Base-by-base conservation (phyloP, 1,140 invertebrate species). In the Penaeus indicus region DNA sequence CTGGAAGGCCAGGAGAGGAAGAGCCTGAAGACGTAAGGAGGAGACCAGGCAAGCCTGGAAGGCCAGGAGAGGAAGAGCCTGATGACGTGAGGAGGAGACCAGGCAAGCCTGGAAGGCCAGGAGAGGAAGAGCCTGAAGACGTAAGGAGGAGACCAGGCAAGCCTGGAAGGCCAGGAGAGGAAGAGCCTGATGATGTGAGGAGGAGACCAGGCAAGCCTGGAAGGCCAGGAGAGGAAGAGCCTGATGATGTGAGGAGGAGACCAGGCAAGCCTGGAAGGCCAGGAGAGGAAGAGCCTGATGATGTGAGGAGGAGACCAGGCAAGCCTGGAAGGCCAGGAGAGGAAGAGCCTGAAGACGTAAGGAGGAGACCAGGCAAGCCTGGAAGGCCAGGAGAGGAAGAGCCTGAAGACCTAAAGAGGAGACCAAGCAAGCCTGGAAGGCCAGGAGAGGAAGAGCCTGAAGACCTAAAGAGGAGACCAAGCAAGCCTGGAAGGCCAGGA, bases 111-210 rank as follows among this genome's bases (percentile, higher is more conserved):
- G 54, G 54, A 54, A 54, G 60, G 47, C 84, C 84, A 75, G 72
- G 72, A 61, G 84, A 85, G 27, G 42, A 75, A 47, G 84, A 85
- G 75, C 84, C 84, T 61, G 72, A 78, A 25, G 47, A 19, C 27
- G 75, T 64, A 18, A 85, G 47, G 84, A 85, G 84, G 84, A 85
- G 72, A 85, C 84, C 84, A 77, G 84, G 84, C 13, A 62, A 54
- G 54, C 54, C 54, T 2, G 54, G 54, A 54, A 54, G 32, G 60
- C 84, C 84, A 60, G 72, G 60, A 61, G 84, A 78, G 54, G 62
- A 67, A 54, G 85, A 86, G 64, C 85, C 85, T 63, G 85, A 86
- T 18, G n/a, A 42, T 38, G 67, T 64, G 10, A 86, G 75, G 62
- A 79, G 85, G 85, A 79, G 85, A 69, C 85, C 85, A 79, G 60